Conservation (phyloP, 2,113 vertebrate genomes). For the Cathartes aura region DNA sequence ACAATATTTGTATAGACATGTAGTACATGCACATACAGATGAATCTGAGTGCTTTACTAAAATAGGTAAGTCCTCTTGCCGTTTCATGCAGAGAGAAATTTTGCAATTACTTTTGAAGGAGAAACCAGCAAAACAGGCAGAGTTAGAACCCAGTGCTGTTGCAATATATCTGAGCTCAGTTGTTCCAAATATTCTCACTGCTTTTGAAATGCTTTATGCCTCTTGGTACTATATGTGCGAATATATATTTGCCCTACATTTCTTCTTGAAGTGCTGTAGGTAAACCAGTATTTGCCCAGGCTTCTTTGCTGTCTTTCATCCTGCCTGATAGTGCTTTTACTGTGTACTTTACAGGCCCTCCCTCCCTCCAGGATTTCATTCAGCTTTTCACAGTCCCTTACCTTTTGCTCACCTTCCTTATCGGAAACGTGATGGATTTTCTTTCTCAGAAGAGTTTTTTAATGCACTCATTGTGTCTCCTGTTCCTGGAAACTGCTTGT, state of each 20-base stretch:
- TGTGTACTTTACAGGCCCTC: not conserved
- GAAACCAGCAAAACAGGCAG: not conserved
- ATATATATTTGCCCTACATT: not conserved
- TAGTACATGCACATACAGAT: rapidly evolving
- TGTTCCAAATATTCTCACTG: not conserved
- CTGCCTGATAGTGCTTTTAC: not conserved
- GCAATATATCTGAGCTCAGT: not conserved
- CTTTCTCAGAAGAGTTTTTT: not conserved
- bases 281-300: not conserved
- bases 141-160: not conserved
- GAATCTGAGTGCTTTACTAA: not conserved
- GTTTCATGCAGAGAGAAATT: not conserved
- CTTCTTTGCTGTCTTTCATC: not conserved
- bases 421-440: not conserved
- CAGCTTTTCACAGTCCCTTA: not conserved
- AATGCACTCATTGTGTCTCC: not conserved
- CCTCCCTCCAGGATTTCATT: not conserved
- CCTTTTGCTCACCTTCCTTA: not conserved
- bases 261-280: not conserved
- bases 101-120: not conserved
- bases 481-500: not conserved
- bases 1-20: not conserved
- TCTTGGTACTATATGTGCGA: not conserved
- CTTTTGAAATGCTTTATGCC: not conserved
- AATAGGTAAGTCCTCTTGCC: not conserved